A percentile compares a stretch with the other conserved stretches of the same genome.
These are phyloP conservation scores for Uria aalge DNA, from an alignment of 2,113 vertebrate genomes.

Conservation along the genomic window DNA sequence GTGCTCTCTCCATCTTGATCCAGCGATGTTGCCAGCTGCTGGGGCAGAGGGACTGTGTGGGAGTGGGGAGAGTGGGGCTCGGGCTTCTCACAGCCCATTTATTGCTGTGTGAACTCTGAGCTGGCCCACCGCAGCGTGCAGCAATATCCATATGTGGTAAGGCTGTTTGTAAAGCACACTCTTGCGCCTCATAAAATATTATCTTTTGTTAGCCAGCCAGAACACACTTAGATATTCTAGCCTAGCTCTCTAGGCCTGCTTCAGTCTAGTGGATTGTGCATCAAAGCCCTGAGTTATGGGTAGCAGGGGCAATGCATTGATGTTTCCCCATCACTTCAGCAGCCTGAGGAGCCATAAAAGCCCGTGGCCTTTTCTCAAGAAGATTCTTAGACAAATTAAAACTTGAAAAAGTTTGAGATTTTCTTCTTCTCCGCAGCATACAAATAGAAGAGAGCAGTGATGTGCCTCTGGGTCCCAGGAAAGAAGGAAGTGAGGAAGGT, in stretches of 20 bases:
- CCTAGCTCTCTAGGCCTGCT: neutral
- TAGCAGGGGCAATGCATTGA: neutral
- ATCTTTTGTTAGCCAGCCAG: neutral
- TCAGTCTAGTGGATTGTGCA: neutral
- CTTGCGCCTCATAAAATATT: neutral
- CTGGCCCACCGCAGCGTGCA: neutral
- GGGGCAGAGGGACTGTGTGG: neutral
- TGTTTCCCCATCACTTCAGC: neutral
- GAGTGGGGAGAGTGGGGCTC: neutral
- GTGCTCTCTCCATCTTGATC: accelerated
- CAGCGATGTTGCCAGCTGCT: neutral
- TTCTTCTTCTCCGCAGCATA: neutral
- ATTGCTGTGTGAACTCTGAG: neutral
- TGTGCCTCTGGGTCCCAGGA: neutral
- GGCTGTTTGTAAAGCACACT: neutral
- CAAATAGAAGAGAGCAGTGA: neutral
- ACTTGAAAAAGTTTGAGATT: neutral
- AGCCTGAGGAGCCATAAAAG: neutral
- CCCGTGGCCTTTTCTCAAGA: neutral
- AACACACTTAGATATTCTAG: neutral
- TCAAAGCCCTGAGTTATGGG: neutral
- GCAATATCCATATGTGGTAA: neutral
- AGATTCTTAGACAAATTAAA: neutral
- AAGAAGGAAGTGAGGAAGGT: neutral
- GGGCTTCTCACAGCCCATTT: neutral